Evolutionary conservation across 2,797 vertebrate species (phyloP).

Genomic region (Typhlichthys eigenmanni): DNA sequence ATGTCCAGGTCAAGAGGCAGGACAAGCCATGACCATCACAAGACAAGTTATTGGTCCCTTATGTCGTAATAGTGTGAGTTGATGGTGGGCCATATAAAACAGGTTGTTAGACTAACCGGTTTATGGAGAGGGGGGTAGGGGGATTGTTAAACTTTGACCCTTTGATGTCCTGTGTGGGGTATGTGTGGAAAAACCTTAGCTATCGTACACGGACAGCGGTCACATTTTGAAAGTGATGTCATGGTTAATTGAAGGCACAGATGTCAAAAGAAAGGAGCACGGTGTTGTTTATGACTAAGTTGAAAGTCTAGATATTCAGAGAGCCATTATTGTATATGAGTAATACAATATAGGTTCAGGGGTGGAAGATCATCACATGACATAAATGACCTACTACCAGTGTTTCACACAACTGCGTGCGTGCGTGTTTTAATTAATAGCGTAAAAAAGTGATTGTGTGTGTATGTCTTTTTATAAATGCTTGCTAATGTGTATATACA

Average conservation of each 20-base stretch:
- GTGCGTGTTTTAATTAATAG: background rate
- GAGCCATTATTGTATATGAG: background rate
- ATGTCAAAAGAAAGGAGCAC: no score
- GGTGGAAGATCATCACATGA: no score
- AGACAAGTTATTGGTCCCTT: conserved; percentile 57
- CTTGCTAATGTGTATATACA: background rate
- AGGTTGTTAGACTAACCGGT: conserved; percentile 49
- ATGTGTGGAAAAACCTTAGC: conserved; percentile 27
- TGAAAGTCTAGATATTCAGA: background rate
- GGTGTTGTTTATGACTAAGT: background rate
- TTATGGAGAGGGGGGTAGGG: conserved; percentile 44
- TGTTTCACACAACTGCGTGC: background rate
- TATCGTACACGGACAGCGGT: background rate
- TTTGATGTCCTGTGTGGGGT: conserved; percentile 36
- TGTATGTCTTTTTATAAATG: background rate
- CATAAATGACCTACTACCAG: background rate
- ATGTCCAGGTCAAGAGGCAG: conserved; percentile 59
- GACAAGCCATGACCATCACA: conserved; percentile 56
- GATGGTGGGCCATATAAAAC: conserved; percentile 62
- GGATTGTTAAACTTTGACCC: conserved; percentile 67
- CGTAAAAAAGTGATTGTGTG: no score
- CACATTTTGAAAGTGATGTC: background rate
- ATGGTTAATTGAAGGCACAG: background rate
- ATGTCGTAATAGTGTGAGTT: conserved; percentile 44
- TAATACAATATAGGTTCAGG: no score